Evolutionary conservation across 1,140 invertebrate species (phyloP).

Genomic region (Globodera ellingtonae): DNA sequence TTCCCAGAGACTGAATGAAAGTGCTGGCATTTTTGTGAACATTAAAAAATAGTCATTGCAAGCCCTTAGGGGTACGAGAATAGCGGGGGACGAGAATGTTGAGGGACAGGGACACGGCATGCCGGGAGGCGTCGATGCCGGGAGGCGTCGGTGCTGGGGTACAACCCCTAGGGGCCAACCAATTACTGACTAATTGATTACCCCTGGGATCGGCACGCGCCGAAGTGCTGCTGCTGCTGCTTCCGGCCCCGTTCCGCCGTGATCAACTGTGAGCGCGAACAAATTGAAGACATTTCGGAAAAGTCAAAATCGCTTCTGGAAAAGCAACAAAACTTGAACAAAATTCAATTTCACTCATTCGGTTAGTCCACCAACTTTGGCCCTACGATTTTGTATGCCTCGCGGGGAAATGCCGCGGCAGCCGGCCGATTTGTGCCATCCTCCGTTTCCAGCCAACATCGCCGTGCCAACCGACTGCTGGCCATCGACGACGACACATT

Average conservation of each 20-base stretch:
- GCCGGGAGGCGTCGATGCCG: too few species aligned
- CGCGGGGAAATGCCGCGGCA: background rate
- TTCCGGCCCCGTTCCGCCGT: background rate
- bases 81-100: background rate
- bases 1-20: background rate
- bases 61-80: too few species aligned
- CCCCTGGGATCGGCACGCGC: background rate
- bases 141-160: too few species aligned
- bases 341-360: background rate
- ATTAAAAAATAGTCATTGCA: background rate
- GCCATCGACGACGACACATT: conserved; percentile 8
- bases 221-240: background rate
- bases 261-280: background rate
- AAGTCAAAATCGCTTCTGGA: background rate
- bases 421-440: background rate
- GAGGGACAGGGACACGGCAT: too few species aligned
- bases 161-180: too few species aligned
- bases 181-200: background rate
- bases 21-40: background rate
- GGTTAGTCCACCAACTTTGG: conserved; percentile 11
- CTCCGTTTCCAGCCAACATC: background rate
- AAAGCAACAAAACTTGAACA: background rate
- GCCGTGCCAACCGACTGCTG: background rate
- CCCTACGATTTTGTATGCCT: conserved; percentile 20
- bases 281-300: conserved; percentile 22